These are phyloP conservation scores for Empidonax alnorum DNA, from an alignment of 2,113 vertebrate species.

Conservation along the genomic window DNA sequence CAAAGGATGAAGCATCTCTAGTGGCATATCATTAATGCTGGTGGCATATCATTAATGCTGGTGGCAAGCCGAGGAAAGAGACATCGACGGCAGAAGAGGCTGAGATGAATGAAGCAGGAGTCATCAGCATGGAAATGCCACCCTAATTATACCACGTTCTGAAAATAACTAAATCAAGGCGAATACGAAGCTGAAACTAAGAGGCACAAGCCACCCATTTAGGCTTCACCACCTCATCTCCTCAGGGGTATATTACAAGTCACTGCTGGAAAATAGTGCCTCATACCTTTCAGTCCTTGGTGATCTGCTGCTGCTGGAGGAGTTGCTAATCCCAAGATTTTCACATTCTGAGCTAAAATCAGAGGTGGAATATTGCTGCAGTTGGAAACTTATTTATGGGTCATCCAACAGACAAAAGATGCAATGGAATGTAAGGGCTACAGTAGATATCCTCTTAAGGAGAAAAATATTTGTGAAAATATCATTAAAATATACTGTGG, in stretches of 20 bases:
- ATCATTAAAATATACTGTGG: neutral
- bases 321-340: neutral
- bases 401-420: neutral
- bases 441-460: neutral
- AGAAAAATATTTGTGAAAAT: neutral
- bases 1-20: neutral
- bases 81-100: neutral
- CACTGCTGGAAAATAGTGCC: neutral
- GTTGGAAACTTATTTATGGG: neutral
- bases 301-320: neutral
- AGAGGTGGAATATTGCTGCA: neutral
- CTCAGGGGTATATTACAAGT: neutral
- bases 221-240: neutral
- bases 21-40: neutral
- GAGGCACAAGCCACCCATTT: neutral
- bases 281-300: neutral
- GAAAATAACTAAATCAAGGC: neutral
- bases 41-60: neutral
- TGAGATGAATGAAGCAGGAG: neutral
- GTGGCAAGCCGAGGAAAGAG: constrained; percentile 1
- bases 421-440: neutral
- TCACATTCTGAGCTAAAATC: neutral
- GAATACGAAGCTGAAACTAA: neutral
- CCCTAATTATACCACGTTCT: neutral
- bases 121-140: neutral